Evolutionary conservation across 2,888 invertebrate species (phyloP), one percentile per base, ranked within the genome.

Genomic region (Isotomurus palustris): DNA sequence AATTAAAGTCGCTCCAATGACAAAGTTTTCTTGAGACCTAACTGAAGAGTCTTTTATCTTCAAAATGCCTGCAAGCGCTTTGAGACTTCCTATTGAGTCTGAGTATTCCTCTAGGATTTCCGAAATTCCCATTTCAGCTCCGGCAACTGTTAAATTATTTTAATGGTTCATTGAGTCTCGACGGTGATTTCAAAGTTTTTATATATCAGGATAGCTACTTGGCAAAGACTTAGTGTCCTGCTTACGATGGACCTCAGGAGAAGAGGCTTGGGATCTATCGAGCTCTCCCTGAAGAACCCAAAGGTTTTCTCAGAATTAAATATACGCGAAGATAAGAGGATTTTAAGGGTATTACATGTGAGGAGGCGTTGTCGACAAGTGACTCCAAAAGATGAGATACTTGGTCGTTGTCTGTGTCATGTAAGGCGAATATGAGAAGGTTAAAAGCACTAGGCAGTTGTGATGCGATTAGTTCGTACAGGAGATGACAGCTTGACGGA

Each of bases 61-160:
- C 14, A 60, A 29, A 38, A 51, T 52, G 4, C 47, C 19, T 4
- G 49, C 52, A 3, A 66, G 49, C 10, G 40, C 54, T 10, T 47
- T 38, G 52, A 58, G 60, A 21, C 58, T 55, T 14, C 51, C 32
- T 17, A 36, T 28, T 12, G 58, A 53, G 17, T 40, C 38, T 21
- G 43, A 17, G 35, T 62, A 60, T 17, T 66, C 66, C 24, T 60
- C 57, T 4, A 66, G n/a, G 1, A 66, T 38, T 45, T 66, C 66
- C 2, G 66, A 51, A n/a, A 66, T 66, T 21, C 66, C 66, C 66
- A 66, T 63, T 51, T 66, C 66, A 12, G 58, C 60, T 38, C 62
- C 62, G 10, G 43, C 38, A 57, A 66, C 66, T 65, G 36, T 8
- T 36, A 35, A 43, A 14, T 22, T 21, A 41, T 32, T n/a, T n/a